These are phyloP conservation scores for Varanus salvator DNA, from an alignment of 2,113 vertebrate species.

Conservation along the genomic window DNA sequence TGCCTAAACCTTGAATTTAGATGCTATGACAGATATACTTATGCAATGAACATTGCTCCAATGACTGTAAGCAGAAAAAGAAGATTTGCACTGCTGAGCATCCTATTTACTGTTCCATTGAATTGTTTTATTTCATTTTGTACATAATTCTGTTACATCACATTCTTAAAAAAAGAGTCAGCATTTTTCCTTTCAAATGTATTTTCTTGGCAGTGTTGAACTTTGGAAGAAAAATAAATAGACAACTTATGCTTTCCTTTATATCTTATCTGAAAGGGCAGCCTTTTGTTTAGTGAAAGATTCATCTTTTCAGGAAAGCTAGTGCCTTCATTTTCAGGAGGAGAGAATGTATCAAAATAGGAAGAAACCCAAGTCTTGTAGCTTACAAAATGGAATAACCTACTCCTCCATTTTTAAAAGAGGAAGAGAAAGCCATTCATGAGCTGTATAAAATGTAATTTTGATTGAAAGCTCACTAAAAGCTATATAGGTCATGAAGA, in stretches of 20 bases:
- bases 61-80: rapidly evolving
- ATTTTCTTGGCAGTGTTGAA: neutral
- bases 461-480: constrained; percentile 76
- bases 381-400: constrained; percentile 66
- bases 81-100: neutral
- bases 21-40: neutral
- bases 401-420: constrained; percentile 59
- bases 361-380: constrained; percentile 62
- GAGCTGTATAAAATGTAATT: constrained; percentile 73
- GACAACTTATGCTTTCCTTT: constrained; percentile 46
- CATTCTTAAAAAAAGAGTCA: neutral
- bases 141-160: neutral
- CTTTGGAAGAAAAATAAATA: neutral
- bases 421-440: constrained; percentile 57
- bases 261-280: neutral
- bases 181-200: constrained; percentile 7
- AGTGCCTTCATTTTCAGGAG: constrained; percentile 59
- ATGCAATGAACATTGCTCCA: neutral
- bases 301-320: constrained; percentile 57
- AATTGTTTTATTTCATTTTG: neutral
- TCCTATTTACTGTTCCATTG: neutral
- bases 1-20: neutral
- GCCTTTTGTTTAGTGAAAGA: constrained; percentile 59
- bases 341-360: constrained; percentile 59
- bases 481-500: constrained; percentile 78